phyloP scores from a whole-genome alignment of 1,140 invertebrate species.

The Acromyrmex echinatior region DNA sequence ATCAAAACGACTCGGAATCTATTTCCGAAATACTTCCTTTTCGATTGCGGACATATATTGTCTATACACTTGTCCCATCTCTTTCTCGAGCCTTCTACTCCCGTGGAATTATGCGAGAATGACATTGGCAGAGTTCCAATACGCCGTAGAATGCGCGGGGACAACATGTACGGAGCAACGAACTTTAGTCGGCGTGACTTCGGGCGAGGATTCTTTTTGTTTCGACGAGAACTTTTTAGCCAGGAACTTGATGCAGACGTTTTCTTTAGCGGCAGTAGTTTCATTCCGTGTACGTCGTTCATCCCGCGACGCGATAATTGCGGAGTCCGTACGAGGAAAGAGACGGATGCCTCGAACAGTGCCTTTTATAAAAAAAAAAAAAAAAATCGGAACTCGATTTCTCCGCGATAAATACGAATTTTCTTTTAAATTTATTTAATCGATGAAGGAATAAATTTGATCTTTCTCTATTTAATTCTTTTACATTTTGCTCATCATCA shows the following conservation, averaged over 20 bases:
- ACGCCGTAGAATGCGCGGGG: conserved; percentile 53
- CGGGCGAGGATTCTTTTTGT: conserved; percentile 60
- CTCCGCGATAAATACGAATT: background rate
- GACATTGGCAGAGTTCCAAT: conserved; percentile 74
- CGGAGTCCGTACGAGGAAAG: background rate
- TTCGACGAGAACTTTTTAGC: conserved; percentile 47
- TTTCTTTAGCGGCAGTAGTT: conserved; percentile 26
- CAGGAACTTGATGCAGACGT: conserved; percentile 15
- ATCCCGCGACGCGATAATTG: background rate
- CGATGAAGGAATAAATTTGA: background rate
- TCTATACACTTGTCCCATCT: conserved; percentile 42
- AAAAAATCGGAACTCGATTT: background rate
- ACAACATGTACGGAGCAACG: conserved; percentile 75
- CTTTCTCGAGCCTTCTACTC: conserved; percentile 68
- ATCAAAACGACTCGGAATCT: background rate
- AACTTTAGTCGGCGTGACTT: conserved; percentile 72
- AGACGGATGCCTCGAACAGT: background rate
- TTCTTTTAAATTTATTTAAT: background rate
- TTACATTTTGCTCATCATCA: too few relatives aligned
- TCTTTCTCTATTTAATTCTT: background rate
- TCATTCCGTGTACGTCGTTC: conserved; percentile 13
- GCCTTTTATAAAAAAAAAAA: too few relatives aligned
- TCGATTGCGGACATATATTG: conserved; percentile 44
- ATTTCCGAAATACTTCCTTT: conserved; percentile 34
- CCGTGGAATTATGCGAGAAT: conserved; percentile 76